Conservation (phyloP, 2,113 vertebrate genomes). For the Paradisaea rubra region DNA sequence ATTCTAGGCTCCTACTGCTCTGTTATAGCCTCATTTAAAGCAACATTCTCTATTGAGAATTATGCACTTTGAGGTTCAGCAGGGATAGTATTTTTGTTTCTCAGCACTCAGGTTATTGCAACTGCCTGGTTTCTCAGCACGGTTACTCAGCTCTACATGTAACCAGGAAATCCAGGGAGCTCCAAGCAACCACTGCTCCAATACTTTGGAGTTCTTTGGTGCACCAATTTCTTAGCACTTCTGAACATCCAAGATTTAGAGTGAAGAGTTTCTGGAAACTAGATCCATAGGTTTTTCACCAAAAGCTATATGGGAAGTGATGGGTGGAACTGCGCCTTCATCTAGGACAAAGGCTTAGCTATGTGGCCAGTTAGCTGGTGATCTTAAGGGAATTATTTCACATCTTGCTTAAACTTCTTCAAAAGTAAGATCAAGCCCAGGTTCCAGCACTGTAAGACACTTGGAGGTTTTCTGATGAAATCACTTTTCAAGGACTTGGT, state of each 20-base stretch:
- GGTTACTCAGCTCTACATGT: neutral
- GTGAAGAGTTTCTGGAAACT: neutral
- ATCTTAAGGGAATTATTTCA: neutral
- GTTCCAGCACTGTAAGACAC: neutral
- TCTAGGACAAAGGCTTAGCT: neutral
- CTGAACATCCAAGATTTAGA: neutral
- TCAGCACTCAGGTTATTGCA: neutral
- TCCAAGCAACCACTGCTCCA: neutral
- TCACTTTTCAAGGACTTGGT: neutral
- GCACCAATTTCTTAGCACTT: neutral
- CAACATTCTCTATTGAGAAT: neutral
- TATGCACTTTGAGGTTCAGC: neutral
- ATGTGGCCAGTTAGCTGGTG: neutral
- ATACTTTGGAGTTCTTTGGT: neutral
- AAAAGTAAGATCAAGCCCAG: neutral
- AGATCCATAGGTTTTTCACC: neutral
- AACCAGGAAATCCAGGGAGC: neutral
- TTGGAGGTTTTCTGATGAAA: neutral
- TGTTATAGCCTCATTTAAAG: neutral
- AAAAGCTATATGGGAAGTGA: neutral
- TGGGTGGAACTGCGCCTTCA: neutral
- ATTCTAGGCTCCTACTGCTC: neutral
- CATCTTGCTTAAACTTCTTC: neutral
- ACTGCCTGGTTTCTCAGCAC: neutral
- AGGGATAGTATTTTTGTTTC: neutral